These are phyloP conservation scores for Cephus nigrinus DNA, from an alignment of 2,888 invertebrate genomes.

Conservation along the genomic window DNA sequence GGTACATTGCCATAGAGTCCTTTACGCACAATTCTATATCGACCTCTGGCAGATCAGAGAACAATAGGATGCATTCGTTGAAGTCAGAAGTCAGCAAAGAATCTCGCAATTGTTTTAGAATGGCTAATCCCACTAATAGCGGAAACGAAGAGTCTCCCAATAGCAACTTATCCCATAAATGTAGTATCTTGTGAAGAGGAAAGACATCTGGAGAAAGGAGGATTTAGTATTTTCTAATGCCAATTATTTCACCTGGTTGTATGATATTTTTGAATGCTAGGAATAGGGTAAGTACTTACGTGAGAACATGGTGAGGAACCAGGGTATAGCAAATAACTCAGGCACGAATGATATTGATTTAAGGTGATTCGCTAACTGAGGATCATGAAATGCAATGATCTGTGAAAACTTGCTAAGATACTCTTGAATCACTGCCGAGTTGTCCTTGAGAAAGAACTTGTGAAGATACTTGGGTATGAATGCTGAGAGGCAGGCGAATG, in stretches of 20 bases:
- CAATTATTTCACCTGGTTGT: not conserved
- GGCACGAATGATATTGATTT: constrained; percentile 94
- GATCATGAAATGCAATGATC: constrained; percentile 95
- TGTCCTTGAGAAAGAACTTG: constrained; percentile 97
- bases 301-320: constrained; percentile 99
- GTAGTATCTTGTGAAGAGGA: constrained; percentile 96
- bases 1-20: constrained; percentile 87
- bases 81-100: constrained; percentile 91
- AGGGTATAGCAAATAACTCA: constrained; percentile 97
- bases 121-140: constrained; percentile 92
- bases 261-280: constrained; percentile 10
- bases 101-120: constrained; percentile 87
- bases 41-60: constrained; percentile 98
- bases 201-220: constrained; percentile 83
- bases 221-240: not conserved
- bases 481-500: constrained; percentile 92
- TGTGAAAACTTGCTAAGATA: constrained; percentile 97
- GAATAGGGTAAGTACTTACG: constrained; percentile 74
- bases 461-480: constrained; percentile 97
- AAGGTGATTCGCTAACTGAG: constrained; percentile 89
- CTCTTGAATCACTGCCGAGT: constrained; percentile 96
- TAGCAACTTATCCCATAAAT: constrained; percentile 96
- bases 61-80: constrained; percentile 97
- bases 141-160: constrained; percentile 94
- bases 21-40: constrained; percentile 93